Evolutionary conservation across 2,113 vertebrate species (phyloP), one percentile per base, ranked within the genome.

Genomic region (Gasterosteus nipponicus): DNA sequence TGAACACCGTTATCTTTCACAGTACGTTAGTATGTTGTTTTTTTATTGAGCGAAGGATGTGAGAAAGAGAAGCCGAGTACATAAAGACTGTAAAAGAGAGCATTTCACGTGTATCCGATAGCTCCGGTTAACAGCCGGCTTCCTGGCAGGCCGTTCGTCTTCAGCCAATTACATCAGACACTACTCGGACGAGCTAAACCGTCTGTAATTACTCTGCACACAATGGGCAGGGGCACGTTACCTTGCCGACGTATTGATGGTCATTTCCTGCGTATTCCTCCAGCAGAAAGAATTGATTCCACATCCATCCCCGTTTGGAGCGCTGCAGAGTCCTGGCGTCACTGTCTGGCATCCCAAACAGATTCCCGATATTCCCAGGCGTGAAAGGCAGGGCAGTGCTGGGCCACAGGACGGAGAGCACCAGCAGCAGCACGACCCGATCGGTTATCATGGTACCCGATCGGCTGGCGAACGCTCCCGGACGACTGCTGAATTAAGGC

Each of bases 261-360:
- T 98, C 97, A 18, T 94, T 94, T 76, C 98, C 98, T 15, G 95
- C 94, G 77, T 98, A 99, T 80, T 99, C 98, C 89, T 99, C 98
- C 64, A 99, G 92, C 84, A 99, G 93, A 93, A 99, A 99, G 95
- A 99, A 99, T 80, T 98, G 97, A 93, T 99, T 99, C 98, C 98
- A 99, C 98, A 99, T 98, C 98, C 98, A 99, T 74, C 97, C 97
- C 29, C 98, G 94, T 75, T 99, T 99, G 89, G 92, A 94, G 11
- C 98, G 97, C 64, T 95, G 96, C 7, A 99, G 93, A 42, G 92
- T 87, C 93, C 92, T 93, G 63, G 93, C 94, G 19, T 93, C 93
- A 38, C 91, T 91, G 72, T 95, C 94, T 18, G 89, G 71, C 80
- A 91, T 84, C 66, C 85, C 89, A 82, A 92, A 83, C 83, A 91